phyloP scores from a whole-genome alignment of 2,888 invertebrate genomes.

The Sesamia inferens region DNA sequence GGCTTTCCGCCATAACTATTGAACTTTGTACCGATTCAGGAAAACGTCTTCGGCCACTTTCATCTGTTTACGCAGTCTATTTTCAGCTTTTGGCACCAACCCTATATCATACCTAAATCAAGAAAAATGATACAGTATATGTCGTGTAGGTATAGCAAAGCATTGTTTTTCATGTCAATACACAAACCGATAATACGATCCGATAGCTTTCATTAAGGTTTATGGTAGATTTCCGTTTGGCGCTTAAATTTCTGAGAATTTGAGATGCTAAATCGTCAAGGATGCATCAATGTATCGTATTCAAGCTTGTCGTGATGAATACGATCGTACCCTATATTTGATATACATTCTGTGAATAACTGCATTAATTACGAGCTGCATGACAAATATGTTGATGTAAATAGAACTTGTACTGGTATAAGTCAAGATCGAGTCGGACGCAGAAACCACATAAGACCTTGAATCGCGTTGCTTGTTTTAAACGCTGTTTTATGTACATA shows the following conservation, averaged over 20 bases:
- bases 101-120: constrained; percentile 51
- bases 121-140: constrained; percentile 55
- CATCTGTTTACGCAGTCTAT: constrained; percentile 81
- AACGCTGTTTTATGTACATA: constrained; percentile 29
- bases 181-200: constrained; percentile 24
- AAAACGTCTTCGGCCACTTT: constrained; percentile 83
- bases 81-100: constrained; percentile 81
- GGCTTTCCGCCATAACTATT: constrained; percentile 83
- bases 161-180: constrained; percentile 23
- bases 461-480: constrained; percentile 44
- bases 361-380: constrained; percentile 32
- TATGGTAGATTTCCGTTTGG: constrained; percentile 43
- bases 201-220: constrained; percentile 20
- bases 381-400: constrained; percentile 34
- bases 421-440: constrained; percentile 43
- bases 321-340: constrained; percentile 26
- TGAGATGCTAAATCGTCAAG: constrained; percentile 10
- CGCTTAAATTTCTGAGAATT: constrained; percentile 36
- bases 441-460: constrained; percentile 67
- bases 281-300: constrained; percentile 38
- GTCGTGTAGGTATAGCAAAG: constrained; percentile 41
- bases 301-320: constrained; percentile 35
- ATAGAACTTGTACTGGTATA: constrained; percentile 3
- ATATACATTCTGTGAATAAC: constrained; percentile 29
- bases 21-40: constrained; percentile 88